phyloP scores from a whole-genome alignment of 1,140 invertebrate genomes.

The Pemphigus obesinymphae region DNA sequence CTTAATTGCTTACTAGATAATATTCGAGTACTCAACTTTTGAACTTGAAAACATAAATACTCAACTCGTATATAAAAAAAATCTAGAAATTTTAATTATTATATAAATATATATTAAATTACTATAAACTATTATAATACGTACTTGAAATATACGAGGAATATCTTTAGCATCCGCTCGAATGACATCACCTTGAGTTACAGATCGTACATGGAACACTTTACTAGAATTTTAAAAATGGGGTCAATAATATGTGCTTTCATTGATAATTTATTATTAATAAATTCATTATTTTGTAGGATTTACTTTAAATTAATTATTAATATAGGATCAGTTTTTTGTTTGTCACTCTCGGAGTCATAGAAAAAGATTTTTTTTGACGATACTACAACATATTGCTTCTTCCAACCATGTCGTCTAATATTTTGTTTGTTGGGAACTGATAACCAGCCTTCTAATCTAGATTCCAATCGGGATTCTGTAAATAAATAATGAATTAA shows the following conservation, averaged over 20 bases:
- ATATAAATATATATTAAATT: too few species aligned
- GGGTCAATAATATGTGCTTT: background rate
- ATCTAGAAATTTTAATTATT: too few species aligned
- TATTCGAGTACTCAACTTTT: too few species aligned
- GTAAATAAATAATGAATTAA: background rate
- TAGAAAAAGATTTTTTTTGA: slow-evolving; percentile 97
- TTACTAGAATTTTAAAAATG: slow-evolving; percentile 61
- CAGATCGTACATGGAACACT: slow-evolving; percentile 96
- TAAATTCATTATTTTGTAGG: background rate
- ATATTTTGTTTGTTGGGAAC: slow-evolving; percentile 95
- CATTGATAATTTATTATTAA: background rate
- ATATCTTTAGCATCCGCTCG: slow-evolving; percentile 97
- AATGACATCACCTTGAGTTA: slow-evolving; percentile 97
- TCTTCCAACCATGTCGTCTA: slow-evolving; percentile 90
- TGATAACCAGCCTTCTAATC: slow-evolving; percentile 92
- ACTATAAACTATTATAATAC: too few species aligned
- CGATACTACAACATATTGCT: slow-evolving; percentile 94
- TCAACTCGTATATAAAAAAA: too few species aligned
- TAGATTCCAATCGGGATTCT: slow-evolving; percentile 64
- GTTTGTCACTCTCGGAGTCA: slow-evolving; percentile 89
- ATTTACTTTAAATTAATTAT: slow-evolving; percentile 88
- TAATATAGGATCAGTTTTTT: slow-evolving; percentile 89
- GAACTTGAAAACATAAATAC: too few species aligned
- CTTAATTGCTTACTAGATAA: too few species aligned
- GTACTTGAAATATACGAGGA: slow-evolving; percentile 94